Conservation (phyloP, 2,888 invertebrate species). For the Punctoribates punctum region DNA sequence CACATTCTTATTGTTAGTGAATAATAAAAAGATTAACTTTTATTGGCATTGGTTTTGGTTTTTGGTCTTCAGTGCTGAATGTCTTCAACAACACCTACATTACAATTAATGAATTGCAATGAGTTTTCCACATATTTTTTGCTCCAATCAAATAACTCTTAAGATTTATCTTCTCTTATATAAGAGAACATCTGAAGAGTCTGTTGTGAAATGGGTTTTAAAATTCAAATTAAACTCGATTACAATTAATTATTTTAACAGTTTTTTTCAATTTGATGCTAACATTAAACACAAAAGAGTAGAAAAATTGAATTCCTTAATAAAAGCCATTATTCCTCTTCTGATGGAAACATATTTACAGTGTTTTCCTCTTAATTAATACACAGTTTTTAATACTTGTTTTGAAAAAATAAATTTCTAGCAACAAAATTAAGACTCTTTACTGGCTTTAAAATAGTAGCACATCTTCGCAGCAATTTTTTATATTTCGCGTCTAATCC, state of each 20-base stretch:
- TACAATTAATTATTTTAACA: slow-evolving; percentile 19
- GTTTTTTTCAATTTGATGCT: neutral
- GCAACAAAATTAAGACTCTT: too few relatives aligned
- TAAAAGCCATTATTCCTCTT: neutral
- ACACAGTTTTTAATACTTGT: neutral
- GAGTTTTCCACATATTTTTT: neutral
- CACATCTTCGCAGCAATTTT: neutral
- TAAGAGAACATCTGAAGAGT: neutral
- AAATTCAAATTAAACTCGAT: neutral
- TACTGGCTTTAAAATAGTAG: slow-evolving; percentile 7
- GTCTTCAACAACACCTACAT: slow-evolving; percentile 18
- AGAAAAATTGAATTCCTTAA: neutral
- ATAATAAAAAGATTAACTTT: neutral
- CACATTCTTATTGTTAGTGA: neutral
- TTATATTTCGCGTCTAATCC: slow-evolving; percentile 3
- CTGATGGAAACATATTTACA: neutral
- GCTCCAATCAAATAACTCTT: neutral
- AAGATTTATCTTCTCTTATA: neutral
- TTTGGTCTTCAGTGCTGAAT: neutral
- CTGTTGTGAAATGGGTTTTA: neutral
- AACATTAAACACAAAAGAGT: neutral
- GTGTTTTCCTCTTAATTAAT: neutral
- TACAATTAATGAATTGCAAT: slow-evolving; percentile 14
- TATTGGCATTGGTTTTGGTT: neutral
- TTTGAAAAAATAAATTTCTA: neutral